These are phyloP conservation scores for Muscidifurax raptorellus DNA, from an alignment of 1,140 invertebrate genomes.

Conservation along the genomic window DNA sequence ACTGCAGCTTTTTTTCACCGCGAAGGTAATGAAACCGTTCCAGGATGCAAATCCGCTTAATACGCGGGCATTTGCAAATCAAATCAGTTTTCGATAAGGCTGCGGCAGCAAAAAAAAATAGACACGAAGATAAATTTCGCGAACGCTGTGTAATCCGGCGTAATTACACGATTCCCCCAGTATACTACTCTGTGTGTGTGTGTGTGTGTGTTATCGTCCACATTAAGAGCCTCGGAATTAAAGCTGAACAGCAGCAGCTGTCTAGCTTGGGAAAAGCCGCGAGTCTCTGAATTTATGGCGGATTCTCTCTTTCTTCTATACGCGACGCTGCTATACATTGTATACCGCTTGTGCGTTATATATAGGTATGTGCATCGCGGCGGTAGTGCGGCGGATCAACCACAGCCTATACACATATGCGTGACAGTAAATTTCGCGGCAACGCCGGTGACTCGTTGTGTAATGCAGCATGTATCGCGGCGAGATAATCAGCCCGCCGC, in stretches of 20 bases:
- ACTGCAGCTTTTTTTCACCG: too few relatives aligned
- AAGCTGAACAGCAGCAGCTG: too few relatives aligned
- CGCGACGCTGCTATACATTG: too few relatives aligned
- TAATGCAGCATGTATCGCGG: neutral
- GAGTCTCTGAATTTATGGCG: too few relatives aligned
- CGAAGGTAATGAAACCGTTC: constrained; percentile 10
- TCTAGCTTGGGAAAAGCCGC: too few relatives aligned
- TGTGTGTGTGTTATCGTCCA: too few relatives aligned
- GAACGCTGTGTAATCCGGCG: constrained; percentile 1
- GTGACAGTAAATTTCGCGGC: neutral
- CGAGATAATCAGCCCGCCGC: constrained; percentile 12
- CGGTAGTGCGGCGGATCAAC: neutral
- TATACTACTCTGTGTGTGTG: too few relatives aligned
- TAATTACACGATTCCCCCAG: neutral
- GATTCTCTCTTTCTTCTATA: too few relatives aligned
- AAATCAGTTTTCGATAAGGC: constrained; percentile 35
- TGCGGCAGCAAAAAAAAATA: neutral
- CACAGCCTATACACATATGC: neutral
- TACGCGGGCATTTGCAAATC: constrained; percentile 18
- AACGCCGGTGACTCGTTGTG: neutral
- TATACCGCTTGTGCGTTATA: too few relatives aligned
- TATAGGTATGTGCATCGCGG: neutral
- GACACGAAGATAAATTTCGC: constrained; percentile 16
- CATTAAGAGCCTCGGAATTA: too few relatives aligned
- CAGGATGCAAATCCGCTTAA: constrained; percentile 15